These are phyloP conservation scores for Spondyliosoma cantharus DNA, from an alignment of 2,797 vertebrate species.

Conservation along the genomic window DNA sequence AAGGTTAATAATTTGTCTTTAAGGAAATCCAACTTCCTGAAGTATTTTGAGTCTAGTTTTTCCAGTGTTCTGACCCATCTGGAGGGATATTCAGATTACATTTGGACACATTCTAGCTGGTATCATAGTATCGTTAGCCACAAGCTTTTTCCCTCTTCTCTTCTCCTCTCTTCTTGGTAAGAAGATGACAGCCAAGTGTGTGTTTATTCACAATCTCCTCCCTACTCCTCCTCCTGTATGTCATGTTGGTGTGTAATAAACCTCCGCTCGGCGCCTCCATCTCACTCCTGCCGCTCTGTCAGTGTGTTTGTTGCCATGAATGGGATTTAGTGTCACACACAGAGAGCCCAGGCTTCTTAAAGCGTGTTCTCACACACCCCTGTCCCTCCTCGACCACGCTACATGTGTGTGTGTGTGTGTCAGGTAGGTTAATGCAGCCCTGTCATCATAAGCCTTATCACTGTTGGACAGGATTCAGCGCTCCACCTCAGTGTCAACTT, in stretches of 20 bases:
- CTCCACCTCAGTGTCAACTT: slow-evolving; percentile 82
- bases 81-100: slow-evolving; percentile 11
- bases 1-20: neutral
- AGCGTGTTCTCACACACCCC: slow-evolving; percentile 78
- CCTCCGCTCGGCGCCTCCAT: slow-evolving; percentile 62
- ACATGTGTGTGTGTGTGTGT: slow-evolving; percentile 62
- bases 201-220: slow-evolving; percentile 56
- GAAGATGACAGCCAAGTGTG: slow-evolving; percentile 56
- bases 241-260: slow-evolving; percentile 71
- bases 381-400: slow-evolving; percentile 65
- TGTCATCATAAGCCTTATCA: slow-evolving; percentile 81
- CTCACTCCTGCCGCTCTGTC: slow-evolving; percentile 60
- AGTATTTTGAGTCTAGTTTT: neutral
- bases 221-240: slow-evolving; percentile 60
- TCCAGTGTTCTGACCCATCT: slow-evolving; percentile 1
- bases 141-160: slow-evolving; percentile 21
- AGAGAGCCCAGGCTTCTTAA: slow-evolving; percentile 75
- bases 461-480: slow-evolving; percentile 82
- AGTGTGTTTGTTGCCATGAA: slow-evolving; percentile 80
- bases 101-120: neutral
- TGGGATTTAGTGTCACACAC: slow-evolving; percentile 83
- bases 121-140: neutral
- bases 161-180: slow-evolving; percentile 31
- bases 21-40: neutral
- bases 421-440: slow-evolving; percentile 76